These are phyloP conservation scores for Archips xylosteana DNA, from an alignment of 2,888 invertebrate genomes.

Conservation along the genomic window DNA sequence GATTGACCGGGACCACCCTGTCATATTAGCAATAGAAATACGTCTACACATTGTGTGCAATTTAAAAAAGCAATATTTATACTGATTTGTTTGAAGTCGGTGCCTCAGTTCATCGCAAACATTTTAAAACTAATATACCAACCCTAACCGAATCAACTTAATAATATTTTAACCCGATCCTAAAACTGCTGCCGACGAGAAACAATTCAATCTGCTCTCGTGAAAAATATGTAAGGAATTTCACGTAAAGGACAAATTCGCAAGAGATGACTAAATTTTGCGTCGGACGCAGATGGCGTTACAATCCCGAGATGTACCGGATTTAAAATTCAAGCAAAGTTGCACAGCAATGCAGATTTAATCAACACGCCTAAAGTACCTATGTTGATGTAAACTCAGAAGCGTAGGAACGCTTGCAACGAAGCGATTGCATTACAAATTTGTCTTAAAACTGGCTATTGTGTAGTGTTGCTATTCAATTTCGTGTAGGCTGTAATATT, in stretches of 20 bases:
- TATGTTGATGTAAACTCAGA: neutral
- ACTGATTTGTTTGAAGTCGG: too few species aligned
- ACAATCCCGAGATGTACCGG: conserved; percentile 35
- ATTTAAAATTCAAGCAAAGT: conserved; percentile 46
- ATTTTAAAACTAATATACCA: too few species aligned
- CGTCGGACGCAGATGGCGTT: conserved; percentile 41
- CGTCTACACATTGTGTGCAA: too few species aligned
- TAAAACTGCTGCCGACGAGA: neutral
- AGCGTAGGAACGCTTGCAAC: neutral
- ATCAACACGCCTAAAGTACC: conserved; percentile 32
- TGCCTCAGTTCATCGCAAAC: too few species aligned
- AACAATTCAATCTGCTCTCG: neutral
- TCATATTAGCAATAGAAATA: too few species aligned
- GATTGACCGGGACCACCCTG: too few species aligned
- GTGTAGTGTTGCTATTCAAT: neutral
- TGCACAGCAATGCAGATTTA: conserved; percentile 43
- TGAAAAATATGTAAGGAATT: conserved; percentile 12
- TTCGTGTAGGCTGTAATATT: neutral
- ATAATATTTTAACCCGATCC: neutral
- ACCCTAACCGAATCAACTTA: too few species aligned
- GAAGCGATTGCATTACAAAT: neutral
- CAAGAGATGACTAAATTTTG: conserved; percentile 6
- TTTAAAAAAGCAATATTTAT: too few species aligned
- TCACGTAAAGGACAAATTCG: conserved; percentile 11
- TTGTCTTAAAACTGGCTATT: neutral